Evolutionary conservation across 2,888 invertebrate genomes (phyloP), one percentile per base, ranked within the genome.

Genomic region (Euzetes globulus): DNA sequence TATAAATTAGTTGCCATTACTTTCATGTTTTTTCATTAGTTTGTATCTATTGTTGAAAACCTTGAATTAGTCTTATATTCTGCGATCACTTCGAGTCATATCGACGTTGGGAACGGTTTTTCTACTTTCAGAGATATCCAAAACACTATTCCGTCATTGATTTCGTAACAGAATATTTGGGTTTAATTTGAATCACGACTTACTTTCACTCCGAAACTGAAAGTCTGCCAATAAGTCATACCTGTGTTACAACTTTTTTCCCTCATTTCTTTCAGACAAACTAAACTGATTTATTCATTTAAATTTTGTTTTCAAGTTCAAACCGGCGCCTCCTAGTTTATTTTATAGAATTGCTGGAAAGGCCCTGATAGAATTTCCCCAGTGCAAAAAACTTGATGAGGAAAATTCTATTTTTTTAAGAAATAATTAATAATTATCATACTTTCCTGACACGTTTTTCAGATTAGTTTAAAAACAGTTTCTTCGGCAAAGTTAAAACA

Each of bases 61-160:
- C 63, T 65, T 65, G 63, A 65, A 65, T 65, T 65, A 11, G 63
- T 65, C 37, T 65, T 65, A 37, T 19, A 33, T n/a, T 65, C 13
- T 37, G 19, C 41, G 41, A 41, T 41, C 41, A 19, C 7, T 65
- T 37, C 19, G 37, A 37, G 3, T 41, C 7, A 41, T 41, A 41
- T 37, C 37, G n/a, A 19, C 33, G 1, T 65, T 58, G 58, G 13
- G 25, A 55, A 27, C 60, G 17, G 33, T 60, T 65, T 65, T 58
- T 58, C 27, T 27, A 58, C 58, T 58, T 15, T n/a, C n/a, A n/a
- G n/a, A n/a, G n/a, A n/a, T n/a, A n/a, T n/a, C n/a, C n/a, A n/a
- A n/a, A n/a, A n/a, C n/a, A n/a, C n/a, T n/a, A n/a, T 9, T 65
- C 19, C 37, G 63, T 65, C 33, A 65, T 11, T 37, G 22, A 65